These are phyloP conservation scores for Benitochromis conjunctus DNA, from an alignment of 2,113 vertebrate genomes.

Conservation along the genomic window DNA sequence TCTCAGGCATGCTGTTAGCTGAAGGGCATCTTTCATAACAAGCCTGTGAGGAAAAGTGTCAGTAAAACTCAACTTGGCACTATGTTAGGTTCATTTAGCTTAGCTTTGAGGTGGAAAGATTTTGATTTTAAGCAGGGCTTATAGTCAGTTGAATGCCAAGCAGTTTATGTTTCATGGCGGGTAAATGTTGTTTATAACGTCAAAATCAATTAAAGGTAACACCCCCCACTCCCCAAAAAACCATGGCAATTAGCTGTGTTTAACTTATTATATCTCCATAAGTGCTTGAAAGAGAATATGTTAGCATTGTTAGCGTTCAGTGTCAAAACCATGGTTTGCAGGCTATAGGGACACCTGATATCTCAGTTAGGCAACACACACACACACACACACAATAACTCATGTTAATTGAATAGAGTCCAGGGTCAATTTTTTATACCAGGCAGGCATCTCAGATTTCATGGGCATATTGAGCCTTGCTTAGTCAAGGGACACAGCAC, in stretches of 20 bases:
- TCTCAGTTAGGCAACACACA: slow-evolving; percentile 19
- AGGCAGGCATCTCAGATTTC: slow-evolving; percentile 50
- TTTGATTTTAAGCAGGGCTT: background rate
- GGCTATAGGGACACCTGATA: slow-evolving; percentile 46
- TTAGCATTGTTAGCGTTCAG: slow-evolving; percentile 7
- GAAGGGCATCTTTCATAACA: slow-evolving; percentile 17
- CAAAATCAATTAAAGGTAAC: background rate
- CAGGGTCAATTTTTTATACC: slow-evolving; percentile 26
- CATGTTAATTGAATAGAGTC: slow-evolving; percentile 50
- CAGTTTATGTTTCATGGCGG: background rate
- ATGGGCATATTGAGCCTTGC: background rate
- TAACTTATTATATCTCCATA: background rate
- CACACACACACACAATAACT: slow-evolving; percentile 45
- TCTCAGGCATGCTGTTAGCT: background rate
- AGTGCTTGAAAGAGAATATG: background rate
- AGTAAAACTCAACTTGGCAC: slow-evolving; percentile 3
- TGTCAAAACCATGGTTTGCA: background rate
- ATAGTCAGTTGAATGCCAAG: background rate
- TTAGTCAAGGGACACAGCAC: slow-evolving; percentile 1
- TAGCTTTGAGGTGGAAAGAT: background rate
- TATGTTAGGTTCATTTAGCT: slow-evolving; percentile 27
- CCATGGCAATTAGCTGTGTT: background rate
- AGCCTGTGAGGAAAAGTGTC: background rate
- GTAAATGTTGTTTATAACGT: background rate
- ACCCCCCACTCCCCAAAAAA: no score